Percentiles rank a stretch among this genome's conserved stretches.
Conservation (phyloP, 2,797 vertebrate genomes). For the Brotula barbata region DNA sequence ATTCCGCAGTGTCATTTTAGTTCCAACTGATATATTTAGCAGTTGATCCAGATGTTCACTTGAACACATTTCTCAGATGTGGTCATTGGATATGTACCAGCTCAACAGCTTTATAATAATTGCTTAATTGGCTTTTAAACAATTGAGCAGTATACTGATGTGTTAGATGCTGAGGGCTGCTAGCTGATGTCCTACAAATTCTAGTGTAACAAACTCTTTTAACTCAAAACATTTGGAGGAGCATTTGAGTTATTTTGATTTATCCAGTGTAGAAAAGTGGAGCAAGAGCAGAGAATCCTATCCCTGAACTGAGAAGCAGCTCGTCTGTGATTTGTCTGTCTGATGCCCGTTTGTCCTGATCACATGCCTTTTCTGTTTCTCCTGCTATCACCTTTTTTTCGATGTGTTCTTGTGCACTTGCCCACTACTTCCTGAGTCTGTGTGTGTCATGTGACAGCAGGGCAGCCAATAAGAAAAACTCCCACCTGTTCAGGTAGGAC, state of each 20-base stretch:
- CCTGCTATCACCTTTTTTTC: slow-evolving; percentile 36
- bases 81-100: no score
- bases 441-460: slow-evolving; percentile 68
- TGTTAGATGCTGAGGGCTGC: background rate
- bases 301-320: background rate
- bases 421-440: slow-evolving; percentile 29
- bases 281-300: background rate
- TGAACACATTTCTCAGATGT: no score
- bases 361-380: slow-evolving; percentile 56
- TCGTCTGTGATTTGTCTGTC: slow-evolving; percentile 29
- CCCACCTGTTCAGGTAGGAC: slow-evolving; percentile 75
- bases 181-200: background rate
- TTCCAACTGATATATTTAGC: background rate
- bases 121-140: background rate
- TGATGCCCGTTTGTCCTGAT: slow-evolving; percentile 46
- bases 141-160: background rate
- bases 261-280: no score
- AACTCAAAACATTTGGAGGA: no score
- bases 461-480: slow-evolving; percentile 69
- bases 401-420: slow-evolving; percentile 31
- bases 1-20: no score
- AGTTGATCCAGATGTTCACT: background rate
- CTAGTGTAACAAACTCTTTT: no score
- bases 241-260: no score
- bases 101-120: no score